Evolutionary conservation across 2,113 vertebrate species (phyloP).

Genomic region (Onychostoma macrolepis): DNA sequence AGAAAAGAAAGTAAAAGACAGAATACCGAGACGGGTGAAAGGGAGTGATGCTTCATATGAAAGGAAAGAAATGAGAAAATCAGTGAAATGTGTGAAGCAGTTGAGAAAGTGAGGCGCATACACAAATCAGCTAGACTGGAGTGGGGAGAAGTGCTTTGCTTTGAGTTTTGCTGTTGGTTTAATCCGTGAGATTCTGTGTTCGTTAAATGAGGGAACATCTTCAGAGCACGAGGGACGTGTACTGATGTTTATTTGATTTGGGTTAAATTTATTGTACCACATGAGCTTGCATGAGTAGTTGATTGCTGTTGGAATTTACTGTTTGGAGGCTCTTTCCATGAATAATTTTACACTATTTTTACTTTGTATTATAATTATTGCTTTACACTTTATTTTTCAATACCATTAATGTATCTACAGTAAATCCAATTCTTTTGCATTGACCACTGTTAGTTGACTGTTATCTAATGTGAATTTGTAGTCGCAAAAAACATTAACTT

Average conservation of each 20-base stretch:
- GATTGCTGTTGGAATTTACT: not conserved
- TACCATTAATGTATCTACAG: too few relatives aligned
- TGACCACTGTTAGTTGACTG: too few relatives aligned
- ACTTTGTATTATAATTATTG: too few relatives aligned
- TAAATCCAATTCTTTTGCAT: too few relatives aligned
- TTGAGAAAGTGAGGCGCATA: not conserved
- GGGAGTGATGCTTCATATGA: not conserved
- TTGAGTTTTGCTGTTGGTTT: not conserved
- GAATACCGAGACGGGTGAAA: not conserved
- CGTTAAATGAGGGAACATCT: not conserved
- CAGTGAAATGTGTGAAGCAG: not conserved
- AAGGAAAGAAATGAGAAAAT: not conserved
- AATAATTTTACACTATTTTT: not conserved
- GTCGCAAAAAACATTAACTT: too few relatives aligned
- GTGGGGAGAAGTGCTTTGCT: not conserved
- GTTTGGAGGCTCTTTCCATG: not conserved
- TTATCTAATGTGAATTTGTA: too few relatives aligned
- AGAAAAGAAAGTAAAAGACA: not conserved
- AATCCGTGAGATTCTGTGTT: not conserved
- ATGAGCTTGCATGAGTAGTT: conserved; percentile 1
- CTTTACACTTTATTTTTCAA: too few relatives aligned
- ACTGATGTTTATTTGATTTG: conserved; percentile 11
- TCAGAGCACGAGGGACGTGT: not conserved
- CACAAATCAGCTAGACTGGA: not conserved
- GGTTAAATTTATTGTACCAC: not conserved